Evolutionary conservation across 2,888 invertebrate genomes (phyloP).

Genomic region (Acanthosoma haemorrhoidale): DNA sequence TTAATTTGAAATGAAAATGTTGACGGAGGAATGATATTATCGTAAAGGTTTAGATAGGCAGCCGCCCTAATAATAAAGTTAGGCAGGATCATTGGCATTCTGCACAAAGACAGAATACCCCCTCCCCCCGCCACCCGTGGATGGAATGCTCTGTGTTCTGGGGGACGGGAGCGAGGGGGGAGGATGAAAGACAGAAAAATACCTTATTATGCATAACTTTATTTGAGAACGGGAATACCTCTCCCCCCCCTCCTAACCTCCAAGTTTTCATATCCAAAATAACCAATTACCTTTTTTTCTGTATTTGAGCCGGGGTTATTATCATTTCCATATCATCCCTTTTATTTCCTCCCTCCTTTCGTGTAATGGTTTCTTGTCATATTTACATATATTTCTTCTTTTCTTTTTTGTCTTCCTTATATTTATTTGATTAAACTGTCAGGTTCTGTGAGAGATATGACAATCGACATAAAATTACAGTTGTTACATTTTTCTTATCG

Average conservation of each 20-base stretch:
- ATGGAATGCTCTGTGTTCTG: not conserved
- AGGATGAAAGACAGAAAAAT: not conserved
- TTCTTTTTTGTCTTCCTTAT: not conserved
- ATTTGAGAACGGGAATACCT: not conserved
- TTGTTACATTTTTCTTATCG: not conserved
- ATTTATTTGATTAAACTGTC: constrained; percentile 14
- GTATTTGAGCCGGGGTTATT: constrained; percentile 13
- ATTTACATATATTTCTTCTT: constrained; percentile 9
- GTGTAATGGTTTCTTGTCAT: constrained; percentile 11
- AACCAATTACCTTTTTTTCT: constrained; percentile 18
- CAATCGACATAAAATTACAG: not conserved
- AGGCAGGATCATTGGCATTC: constrained; percentile 3
- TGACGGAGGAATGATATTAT: too few species aligned
- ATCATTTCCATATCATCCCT: constrained; percentile 18
- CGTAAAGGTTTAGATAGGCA: too few species aligned
- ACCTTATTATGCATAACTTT: constrained; percentile 25
- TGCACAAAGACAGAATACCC: not conserved
- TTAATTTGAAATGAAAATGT: too few species aligned
- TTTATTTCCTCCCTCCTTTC: not conserved
- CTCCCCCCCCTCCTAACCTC: constrained; percentile 1
- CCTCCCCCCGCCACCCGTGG: not conserved
- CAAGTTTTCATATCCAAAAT: constrained; percentile 22
- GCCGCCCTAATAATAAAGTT: constrained; percentile 9
- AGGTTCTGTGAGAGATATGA: not conserved
- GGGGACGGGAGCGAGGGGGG: not conserved